Evolutionary conservation across 1,140 invertebrate species (phyloP).

Genomic region (Drosophila tristis): DNA sequence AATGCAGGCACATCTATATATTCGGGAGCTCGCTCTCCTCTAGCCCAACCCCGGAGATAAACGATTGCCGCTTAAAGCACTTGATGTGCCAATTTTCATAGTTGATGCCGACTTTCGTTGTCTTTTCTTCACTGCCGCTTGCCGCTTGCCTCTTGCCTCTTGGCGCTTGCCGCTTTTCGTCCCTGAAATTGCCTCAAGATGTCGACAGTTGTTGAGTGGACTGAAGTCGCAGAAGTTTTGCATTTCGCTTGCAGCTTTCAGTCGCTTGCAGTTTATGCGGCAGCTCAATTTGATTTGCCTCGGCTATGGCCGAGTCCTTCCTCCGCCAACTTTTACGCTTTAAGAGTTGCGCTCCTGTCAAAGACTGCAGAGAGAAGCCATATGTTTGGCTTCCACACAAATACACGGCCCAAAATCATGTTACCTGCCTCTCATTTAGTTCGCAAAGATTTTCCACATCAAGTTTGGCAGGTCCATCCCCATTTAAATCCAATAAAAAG

Average conservation of each 20-base stretch:
- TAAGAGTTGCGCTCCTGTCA: conserved; percentile 13
- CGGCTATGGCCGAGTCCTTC: not conserved
- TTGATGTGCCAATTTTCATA: conserved; percentile 78
- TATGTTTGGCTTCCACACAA: conserved; percentile 46
- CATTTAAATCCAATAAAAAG: conserved; percentile 27
- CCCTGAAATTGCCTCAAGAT: conserved; percentile 32
- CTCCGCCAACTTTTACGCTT: conserved; percentile 53
- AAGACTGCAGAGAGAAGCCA: conserved; percentile 16
- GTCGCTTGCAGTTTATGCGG: conserved; percentile 40
- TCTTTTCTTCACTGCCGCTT: conserved; percentile 2
- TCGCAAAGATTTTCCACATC: conserved; percentile 12
- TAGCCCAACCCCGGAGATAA: conserved; percentile 39
- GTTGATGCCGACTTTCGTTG: conserved; percentile 41
- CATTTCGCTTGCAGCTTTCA: conserved; percentile 20
- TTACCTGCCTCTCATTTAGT: conserved; percentile 57
- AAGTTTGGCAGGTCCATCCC: not conserved
- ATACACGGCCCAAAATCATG: conserved; percentile 38
- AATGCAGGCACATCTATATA: conserved; percentile 65
- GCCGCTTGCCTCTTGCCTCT: too few species aligned
- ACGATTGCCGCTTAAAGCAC: conserved; percentile 67
- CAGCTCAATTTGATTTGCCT: conserved; percentile 34
- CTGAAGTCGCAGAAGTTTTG: conserved; percentile 38
- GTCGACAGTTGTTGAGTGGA: conserved; percentile 24
- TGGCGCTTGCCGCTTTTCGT: too few species aligned
- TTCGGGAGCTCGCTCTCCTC: not conserved